phyloP scores from a whole-genome alignment of 1,140 invertebrate species.

The Diploscapter pachys region DNA sequence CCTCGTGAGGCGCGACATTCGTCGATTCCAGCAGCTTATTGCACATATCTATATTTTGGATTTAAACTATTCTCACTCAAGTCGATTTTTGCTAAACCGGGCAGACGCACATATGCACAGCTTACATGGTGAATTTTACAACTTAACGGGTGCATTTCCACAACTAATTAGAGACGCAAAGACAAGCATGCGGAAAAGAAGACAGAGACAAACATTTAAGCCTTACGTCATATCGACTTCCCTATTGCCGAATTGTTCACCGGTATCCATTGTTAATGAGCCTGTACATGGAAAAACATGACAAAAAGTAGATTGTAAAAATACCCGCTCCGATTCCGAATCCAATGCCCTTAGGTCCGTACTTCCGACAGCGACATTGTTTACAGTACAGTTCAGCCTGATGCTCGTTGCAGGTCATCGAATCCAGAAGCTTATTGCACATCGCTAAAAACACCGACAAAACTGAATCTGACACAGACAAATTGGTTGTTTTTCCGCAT shows the following conservation, averaged over 20 bases:
- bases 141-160: too few relatives aligned
- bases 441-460: conserved; percentile 67
- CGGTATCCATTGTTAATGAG: conserved; percentile 89
- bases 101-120: too few relatives aligned
- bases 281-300: conserved; percentile 61
- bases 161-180: background rate
- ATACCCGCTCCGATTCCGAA: conserved; percentile 84
- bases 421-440: conserved; percentile 86
- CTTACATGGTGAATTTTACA: too few relatives aligned
- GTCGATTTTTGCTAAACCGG: background rate
- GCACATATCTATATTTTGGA: conserved; percentile 72
- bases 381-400: conserved; percentile 89
- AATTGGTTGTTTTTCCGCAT: background rate
- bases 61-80: background rate
- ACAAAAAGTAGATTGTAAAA: too few relatives aligned
- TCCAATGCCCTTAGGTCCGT: conserved; percentile 73
- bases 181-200: background rate
- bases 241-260: conserved; percentile 72
- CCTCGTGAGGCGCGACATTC: conserved; percentile 85
- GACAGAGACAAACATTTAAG: background rate
- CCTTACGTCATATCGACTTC: conserved; percentile 44
- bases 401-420: conserved; percentile 85
- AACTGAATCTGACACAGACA: background rate
- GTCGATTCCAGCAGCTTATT: conserved; percentile 88
- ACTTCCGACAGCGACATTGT: conserved; percentile 81